A percentile compares a stretch with the other conserved stretches of the same genome.
These are phyloP conservation scores for Matsumyia berberina DNA, from an alignment of 2,888 invertebrate species.

Conservation along the genomic window DNA sequence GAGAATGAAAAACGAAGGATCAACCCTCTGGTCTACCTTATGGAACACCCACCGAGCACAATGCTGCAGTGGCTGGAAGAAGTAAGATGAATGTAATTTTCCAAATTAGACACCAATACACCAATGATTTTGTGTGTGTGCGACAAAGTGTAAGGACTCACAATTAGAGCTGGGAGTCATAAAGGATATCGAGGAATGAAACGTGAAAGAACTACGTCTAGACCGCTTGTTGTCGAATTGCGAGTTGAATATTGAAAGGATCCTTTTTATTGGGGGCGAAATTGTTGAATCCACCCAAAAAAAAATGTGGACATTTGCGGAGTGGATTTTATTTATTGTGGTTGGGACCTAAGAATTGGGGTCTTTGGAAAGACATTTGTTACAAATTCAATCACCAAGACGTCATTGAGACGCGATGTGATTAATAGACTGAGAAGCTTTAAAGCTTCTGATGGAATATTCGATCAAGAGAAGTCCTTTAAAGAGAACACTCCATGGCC, in stretches of 20 bases:
- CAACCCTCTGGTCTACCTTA: background rate
- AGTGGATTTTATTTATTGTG: background rate
- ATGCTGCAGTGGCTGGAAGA: background rate
- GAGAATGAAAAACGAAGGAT: slow-evolving; percentile 46
- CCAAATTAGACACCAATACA: slow-evolving; percentile 40
- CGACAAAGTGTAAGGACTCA: slow-evolving; percentile 15
- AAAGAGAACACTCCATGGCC: no score
- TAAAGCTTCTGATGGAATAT: no score
- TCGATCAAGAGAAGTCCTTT: no score
- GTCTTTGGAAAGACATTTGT: no score
- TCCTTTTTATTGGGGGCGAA: no score
- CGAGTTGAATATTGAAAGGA: background rate
- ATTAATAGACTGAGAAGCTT: no score
- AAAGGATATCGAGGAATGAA: slow-evolving; percentile 19
- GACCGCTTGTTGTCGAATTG: slow-evolving; percentile 5
- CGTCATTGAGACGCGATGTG: no score
- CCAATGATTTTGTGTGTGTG: background rate
- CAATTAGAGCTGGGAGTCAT: slow-evolving; percentile 28
- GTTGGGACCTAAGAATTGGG: no score
- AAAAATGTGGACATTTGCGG: background rate
- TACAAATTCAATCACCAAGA: no score
- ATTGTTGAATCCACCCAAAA: no score
- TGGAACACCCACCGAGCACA: no score
- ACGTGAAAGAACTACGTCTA: background rate
- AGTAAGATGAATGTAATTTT: slow-evolving; percentile 61